Evolutionary conservation across 1,140 invertebrate genomes (phyloP), one percentile per base, ranked within the genome.

Genomic region (Bilobella aurantiaca): DNA sequence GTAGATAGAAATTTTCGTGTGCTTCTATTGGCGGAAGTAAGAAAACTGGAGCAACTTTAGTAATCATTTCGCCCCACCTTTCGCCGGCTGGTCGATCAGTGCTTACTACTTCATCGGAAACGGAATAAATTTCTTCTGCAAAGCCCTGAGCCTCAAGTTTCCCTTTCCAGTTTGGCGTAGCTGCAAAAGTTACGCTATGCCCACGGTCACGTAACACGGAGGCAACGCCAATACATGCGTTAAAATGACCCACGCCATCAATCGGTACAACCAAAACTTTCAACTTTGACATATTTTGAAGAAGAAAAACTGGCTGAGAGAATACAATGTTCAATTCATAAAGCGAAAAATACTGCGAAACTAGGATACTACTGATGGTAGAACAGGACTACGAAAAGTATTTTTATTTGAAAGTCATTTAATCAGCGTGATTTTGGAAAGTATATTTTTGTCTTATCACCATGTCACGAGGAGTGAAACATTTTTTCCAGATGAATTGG

Each of bases 221-320:
- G 5, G 49, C 49, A 56, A 56, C 23, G 12, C 49, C 49, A 56
- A 56, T 5, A 56, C 49, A 56, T 12, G 49, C 49, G 21, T 56
- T 56, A 23, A 56, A 56, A 56, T 56, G 49, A 5, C 73, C 74
- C n/a, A 67, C 78, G 5, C 75, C 74, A 5, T 66, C 67, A 56
- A 74, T 73, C 31, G 78, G 75, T 30, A 76, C 74, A 34, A 76
- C 78, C 34, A 79, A 78, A 65, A 78, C 78, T 66, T 75, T 77
- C 47, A 59, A 60, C 23, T 73, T 42, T n/a, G n/a, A n/a, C n/a
- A n/a, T n/a, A n/a, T n/a, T n/a, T n/a, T n/a, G n/a, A n/a, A n/a
- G n/a, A n/a, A n/a, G n/a, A n/a, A n/a, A n/a, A n/a, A n/a, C n/a
- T n/a, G n/a, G n/a, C n/a, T n/a, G n/a, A n/a, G n/a, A n/a, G n/a